Conservation (phyloP, 2,797 vertebrate species). For the Trichosurus vulpecula region DNA sequence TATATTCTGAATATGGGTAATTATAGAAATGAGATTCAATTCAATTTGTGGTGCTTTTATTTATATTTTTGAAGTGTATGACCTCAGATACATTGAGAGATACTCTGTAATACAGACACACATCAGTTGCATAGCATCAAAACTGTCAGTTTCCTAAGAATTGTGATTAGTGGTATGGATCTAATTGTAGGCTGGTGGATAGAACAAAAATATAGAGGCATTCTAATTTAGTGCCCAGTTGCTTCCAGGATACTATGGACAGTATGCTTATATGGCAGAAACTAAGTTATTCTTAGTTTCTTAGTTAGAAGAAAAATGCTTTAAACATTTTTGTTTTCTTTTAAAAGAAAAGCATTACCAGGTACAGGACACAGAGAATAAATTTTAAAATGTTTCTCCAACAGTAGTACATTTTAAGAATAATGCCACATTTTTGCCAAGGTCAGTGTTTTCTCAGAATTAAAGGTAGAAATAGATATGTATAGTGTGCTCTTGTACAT, state of each 20-base stretch:
- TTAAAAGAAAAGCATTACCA: slow-evolving; percentile 47
- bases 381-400: slow-evolving; percentile 65
- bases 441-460: slow-evolving; percentile 75
- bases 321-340: slow-evolving; percentile 54
- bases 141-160: slow-evolving; percentile 70
- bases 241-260: slow-evolving; percentile 58
- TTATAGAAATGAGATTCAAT: slow-evolving; percentile 72
- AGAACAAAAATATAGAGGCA: slow-evolving; percentile 47
- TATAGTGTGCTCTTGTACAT: slow-evolving; percentile 71
- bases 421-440: slow-evolving; percentile 74
- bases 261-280: slow-evolving; percentile 37
- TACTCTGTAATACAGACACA: slow-evolving; percentile 68
- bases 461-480: slow-evolving; percentile 75
- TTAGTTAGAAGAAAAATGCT: slow-evolving; percentile 64
- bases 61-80: slow-evolving; percentile 73
- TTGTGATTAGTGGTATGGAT: slow-evolving; percentile 50
- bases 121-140: slow-evolving; percentile 66
- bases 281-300: slow-evolving; percentile 34
- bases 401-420: slow-evolving; percentile 70
- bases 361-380: slow-evolving; percentile 43
- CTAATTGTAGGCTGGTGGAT: slow-evolving; percentile 10
- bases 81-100: slow-evolving; percentile 59
- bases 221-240: slow-evolving; percentile 42
- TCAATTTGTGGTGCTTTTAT: slow-evolving; percentile 64
- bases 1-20: slow-evolving; percentile 71